Base-by-base conservation (phyloP, 2,888 invertebrate genomes). In the Scaptomyza tumidula region DNA sequence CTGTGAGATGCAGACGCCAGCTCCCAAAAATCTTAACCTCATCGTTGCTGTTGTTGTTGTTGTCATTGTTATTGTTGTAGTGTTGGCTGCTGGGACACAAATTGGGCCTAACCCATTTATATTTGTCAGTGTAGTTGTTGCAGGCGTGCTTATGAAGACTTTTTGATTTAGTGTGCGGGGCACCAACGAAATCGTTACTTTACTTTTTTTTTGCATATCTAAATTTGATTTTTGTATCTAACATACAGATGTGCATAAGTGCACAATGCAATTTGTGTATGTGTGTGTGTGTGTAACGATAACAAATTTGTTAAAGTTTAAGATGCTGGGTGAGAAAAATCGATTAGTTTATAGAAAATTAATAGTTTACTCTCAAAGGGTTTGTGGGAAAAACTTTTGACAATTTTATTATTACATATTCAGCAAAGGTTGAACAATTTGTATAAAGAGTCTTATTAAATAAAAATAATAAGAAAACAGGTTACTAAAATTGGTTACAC, bases 51-150 rank as follows among this genome's bases (percentile, higher is more conserved):
- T 62, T 56, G 41, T 37, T 48, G 61, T 13, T 33, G 49, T 11
- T 46, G 14, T 37, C 44, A 44, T 41, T 35, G 43, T 24, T 44
- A 11, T 50, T 45, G 60, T 31, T 52, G 50, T 49, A 24, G 39
- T 55, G 39, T 50, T 49, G 41, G 57, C 55, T 54, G 62, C 60
- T 65, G 63, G 69, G 63, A 63, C 64, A 77, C 84, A 89, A 89
- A 84, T 85, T 78, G 84, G 75, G 90, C 90, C 90, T 89, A 88
- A 86, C 90, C 90, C 90, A 89, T 90, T 41, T 41, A 86, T 90
- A 89, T 90, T 90, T 90, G 90, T 89, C 90, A 88, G 78, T 82
- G 78, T 78, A 41, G 9, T 41, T 16, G 79, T 61, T 62, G 58
- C 71, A 65, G 66, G 80, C 78, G 86, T 61, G 78, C 88, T 86